These are phyloP conservation scores for Orthochromis indermauri DNA, from an alignment of 2,113 vertebrate species.

Conservation along the genomic window DNA sequence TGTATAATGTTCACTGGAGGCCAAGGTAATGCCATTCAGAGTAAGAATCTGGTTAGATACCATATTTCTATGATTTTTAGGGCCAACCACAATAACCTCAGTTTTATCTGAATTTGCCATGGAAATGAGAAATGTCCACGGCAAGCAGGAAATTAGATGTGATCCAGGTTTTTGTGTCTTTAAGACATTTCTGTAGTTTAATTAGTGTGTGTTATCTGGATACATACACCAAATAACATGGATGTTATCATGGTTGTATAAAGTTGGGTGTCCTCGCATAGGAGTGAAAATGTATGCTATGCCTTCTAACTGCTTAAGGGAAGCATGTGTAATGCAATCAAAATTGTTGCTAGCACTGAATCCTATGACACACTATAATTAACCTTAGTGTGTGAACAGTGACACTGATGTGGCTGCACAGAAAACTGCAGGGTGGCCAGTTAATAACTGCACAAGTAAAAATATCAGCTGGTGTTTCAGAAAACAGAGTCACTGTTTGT, in stretches of 20 bases:
- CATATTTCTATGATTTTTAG: background rate
- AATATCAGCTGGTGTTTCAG: background rate
- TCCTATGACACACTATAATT: background rate
- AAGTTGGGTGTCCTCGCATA: background rate
- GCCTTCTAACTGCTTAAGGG: background rate
- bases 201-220: background rate
- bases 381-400: background rate
- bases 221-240: background rate
- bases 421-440: background rate
- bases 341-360: background rate
- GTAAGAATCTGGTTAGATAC: background rate
- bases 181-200: background rate
- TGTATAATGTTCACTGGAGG: background rate
- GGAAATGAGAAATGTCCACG: background rate
- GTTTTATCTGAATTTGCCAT: background rate
- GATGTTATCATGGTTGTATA: background rate
- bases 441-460: background rate
- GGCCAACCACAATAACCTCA: background rate
- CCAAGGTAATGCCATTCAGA: background rate
- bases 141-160: background rate
- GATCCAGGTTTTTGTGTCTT: background rate
- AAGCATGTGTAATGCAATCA: background rate
- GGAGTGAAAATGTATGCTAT: background rate
- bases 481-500: background rate
- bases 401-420: background rate